Percentiles rank a stretch among this genome's conserved stretches.
Evolutionary conservation across 2,113 vertebrate species (phyloP).

Genomic region (Bucco capensis): DNA sequence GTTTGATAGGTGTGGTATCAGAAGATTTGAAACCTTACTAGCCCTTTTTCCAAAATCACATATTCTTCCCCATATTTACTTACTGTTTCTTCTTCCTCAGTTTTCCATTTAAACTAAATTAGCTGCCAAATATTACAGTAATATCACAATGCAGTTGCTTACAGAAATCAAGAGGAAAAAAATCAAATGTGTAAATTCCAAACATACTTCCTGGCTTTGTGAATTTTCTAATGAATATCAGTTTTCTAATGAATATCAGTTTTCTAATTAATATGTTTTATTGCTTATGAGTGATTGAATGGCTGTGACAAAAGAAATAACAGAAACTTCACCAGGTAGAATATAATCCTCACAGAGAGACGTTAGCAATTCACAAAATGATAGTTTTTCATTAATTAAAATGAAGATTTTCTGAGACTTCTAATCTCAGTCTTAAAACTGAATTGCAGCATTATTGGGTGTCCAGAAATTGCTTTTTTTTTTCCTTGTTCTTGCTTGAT

Average conservation of each 20-base stretch:
- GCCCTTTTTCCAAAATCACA: not conserved
- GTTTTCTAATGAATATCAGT: not conserved
- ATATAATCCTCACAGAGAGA: slow-evolving; percentile 29
- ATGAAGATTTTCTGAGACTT: slow-evolving; percentile 27
- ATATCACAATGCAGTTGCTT: not conserved
- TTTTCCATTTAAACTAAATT: not conserved
- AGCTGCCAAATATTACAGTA: not conserved
- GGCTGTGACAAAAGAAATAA: not conserved
- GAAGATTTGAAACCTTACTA: not conserved
- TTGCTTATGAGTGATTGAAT: not conserved
- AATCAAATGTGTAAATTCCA: not conserved
- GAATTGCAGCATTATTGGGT: slow-evolving; percentile 33
- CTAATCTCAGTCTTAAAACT: slow-evolving; percentile 53
- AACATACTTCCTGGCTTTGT: not conserved
- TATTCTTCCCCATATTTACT: not conserved
- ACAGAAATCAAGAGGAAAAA: not conserved
- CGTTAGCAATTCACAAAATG: slow-evolving; percentile 12
- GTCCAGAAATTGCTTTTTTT: not conserved
- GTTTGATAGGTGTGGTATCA: not conserved
- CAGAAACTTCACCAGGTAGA: slow-evolving; percentile 30
- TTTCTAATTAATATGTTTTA: not conserved
- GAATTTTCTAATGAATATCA: not conserved
- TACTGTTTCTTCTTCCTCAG: not conserved
- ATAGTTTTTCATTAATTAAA: slow-evolving; percentile 49
- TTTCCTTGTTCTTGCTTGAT: slow-evolving; percentile 1